Evolutionary conservation across 2,888 invertebrate species (phyloP), one percentile per base, ranked within the genome.

Genomic region (Caenorhabditis sp.): DNA sequence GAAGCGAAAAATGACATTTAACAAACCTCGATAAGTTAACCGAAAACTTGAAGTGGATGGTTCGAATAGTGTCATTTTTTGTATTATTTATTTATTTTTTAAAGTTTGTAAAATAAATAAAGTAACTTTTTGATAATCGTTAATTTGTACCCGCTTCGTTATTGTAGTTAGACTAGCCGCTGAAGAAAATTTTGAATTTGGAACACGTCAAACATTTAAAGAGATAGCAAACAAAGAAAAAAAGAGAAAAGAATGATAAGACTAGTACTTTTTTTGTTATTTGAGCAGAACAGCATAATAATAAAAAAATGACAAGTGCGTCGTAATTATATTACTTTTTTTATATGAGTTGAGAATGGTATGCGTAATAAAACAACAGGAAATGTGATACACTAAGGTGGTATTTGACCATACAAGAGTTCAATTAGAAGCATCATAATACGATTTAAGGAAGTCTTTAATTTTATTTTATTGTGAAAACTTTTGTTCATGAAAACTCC

Each of bases 51-150:
- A 69, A 58, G 73, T 74, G 50, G 69, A 75, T 55, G 75, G 75
- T 59, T 75, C 75, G 62, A 75, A 75, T 43, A 75, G 69, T 64
- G 75, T 75, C 75, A 75, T 74, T 59, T 61, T 55, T 58, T 36
- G 21, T 21, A 10, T 3, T 51, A n/a, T n/a, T n/a, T n/a, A n/a
- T n/a, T n/a, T 43, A 10, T 43, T 43, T 43, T 43, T 17, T 43
- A 10, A 43, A 12, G 6, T 17, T 43, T 17, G 12, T 43, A 43
- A 43, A 43, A 17, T 43, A 17, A 43, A 43, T 43, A 43, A 43
- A 31, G 31, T 31, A 31, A 31, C 10, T 31, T 31, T 31, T 10
- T 6, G 10, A 31, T 31, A 31, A 31, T 31, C 31, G 23, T 51
- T 51, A 23, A 12, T 19, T 51, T 51, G 31, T 51, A 51, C 51